Evolutionary conservation across 1,140 invertebrate genomes (phyloP).

Genomic region (Cydia strobilella): DNA sequence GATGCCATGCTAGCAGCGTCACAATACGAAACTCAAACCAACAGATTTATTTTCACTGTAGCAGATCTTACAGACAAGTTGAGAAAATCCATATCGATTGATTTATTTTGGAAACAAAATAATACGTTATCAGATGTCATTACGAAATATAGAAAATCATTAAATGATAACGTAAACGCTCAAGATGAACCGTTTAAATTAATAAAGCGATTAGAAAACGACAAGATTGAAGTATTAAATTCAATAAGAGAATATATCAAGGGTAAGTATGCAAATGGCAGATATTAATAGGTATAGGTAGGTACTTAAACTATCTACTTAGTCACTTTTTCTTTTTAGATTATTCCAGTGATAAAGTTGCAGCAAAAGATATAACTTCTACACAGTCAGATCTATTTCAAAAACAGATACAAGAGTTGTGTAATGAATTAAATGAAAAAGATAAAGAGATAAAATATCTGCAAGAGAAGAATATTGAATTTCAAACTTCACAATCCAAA

Average conservation of each 20-base stretch:
- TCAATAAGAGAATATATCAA: slow-evolving; percentile 33
- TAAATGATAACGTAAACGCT: slow-evolving; percentile 48
- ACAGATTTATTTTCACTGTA: slow-evolving; percentile 59
- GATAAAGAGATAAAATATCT: slow-evolving; percentile 51
- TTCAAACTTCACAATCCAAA: slow-evolving; percentile 54
- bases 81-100: slow-evolving; percentile 58
- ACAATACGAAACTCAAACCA: slow-evolving; percentile 66
- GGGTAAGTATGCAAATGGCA: neutral
- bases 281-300: neutral
- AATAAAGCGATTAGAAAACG: slow-evolving; percentile 47
- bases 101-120: slow-evolving; percentile 74
- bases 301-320: neutral
- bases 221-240: slow-evolving; percentile 53
- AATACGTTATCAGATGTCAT: slow-evolving; percentile 52
- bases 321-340: neutral
- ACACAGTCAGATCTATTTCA: slow-evolving; percentile 46
- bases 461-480: slow-evolving; percentile 44
- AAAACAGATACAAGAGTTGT: slow-evolving; percentile 53
- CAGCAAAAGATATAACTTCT: slow-evolving; percentile 36
- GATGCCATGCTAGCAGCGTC: slow-evolving; percentile 52
- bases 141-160: slow-evolving; percentile 61
- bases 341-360: slow-evolving; percentile 13
- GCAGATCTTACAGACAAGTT: slow-evolving; percentile 64
- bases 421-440: slow-evolving; percentile 50
- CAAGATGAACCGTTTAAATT: slow-evolving; percentile 42